These are phyloP conservation scores for Pogona vitticeps DNA, from an alignment of 2,113 vertebrate genomes.

Conservation along the genomic window DNA sequence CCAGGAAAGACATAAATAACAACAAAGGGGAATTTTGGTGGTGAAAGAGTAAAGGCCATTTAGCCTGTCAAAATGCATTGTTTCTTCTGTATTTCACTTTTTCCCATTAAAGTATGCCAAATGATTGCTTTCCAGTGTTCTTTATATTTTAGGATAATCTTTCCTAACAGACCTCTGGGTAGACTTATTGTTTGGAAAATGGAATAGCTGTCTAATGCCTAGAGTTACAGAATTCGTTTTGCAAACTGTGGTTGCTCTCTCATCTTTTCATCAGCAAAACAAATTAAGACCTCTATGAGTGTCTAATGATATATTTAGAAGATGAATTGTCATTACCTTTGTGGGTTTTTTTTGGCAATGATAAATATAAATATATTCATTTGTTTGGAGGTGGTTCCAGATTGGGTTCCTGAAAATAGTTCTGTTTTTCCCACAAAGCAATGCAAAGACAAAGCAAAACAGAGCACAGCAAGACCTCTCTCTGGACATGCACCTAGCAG, in stretches of 20 bases:
- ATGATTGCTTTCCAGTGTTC: constrained; percentile 34
- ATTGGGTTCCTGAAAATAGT: not conserved
- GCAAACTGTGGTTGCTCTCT: not conserved
- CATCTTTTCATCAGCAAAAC: not conserved
- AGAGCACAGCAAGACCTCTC: not conserved
- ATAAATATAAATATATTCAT: not conserved
- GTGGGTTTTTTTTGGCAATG: not conserved
- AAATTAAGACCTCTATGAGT: constrained; percentile 16
- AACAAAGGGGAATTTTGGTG: constrained; percentile 44
- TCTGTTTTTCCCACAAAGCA: not conserved
- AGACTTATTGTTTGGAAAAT: constrained; percentile 38
- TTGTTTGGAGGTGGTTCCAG: not conserved
- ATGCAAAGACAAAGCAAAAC: no score
- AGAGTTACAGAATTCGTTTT: constrained; percentile 28
- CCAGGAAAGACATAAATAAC: constrained; percentile 53
- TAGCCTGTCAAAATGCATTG: constrained; percentile 55
- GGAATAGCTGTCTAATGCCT: constrained; percentile 14
- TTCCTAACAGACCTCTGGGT: constrained; percentile 39
- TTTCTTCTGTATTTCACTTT: constrained; percentile 50
- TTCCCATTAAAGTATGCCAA: constrained; percentile 6
- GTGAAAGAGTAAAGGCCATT: constrained; percentile 53
- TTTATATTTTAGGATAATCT: constrained; percentile 40
- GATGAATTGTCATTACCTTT: not conserved
- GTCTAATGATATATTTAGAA: not conserved
- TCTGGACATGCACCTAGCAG: no score